Conservation (phyloP, 2,797 vertebrate genomes). For the Hozukius guyotensis region DNA sequence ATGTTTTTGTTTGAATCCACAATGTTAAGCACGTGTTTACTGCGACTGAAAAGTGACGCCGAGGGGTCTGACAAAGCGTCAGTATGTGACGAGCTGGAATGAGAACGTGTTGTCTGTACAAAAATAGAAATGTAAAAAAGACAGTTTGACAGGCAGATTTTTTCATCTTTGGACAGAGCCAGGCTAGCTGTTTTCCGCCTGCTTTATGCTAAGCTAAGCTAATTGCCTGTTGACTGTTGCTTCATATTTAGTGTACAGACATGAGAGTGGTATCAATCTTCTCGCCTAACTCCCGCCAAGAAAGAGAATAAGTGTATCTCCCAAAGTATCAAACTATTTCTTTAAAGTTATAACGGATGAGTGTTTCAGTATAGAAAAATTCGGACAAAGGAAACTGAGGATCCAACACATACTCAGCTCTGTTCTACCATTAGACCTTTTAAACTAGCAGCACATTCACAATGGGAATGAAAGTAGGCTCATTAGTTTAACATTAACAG, state of each 20-base stretch:
- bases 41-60: too few species aligned
- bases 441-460: constrained; percentile 30
- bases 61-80: too few species aligned
- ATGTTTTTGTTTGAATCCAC: too few species aligned
- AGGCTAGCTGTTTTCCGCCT: not conserved
- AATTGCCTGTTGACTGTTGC: not conserved
- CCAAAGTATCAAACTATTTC: not conserved
- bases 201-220: not conserved
- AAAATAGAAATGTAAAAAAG: not conserved
- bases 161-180: not conserved
- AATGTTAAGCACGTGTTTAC: too few species aligned
- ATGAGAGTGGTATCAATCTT: not conserved
- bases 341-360: not conserved
- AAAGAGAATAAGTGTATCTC: not conserved
- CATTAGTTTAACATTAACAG: constrained; percentile 82
- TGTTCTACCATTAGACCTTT: constrained; percentile 23
- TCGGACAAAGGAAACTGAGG: not conserved
- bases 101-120: not conserved
- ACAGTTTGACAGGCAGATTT: not conserved
- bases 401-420: constrained; percentile 1
- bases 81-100: not conserved
- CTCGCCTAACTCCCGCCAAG: not conserved
- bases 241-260: not conserved
- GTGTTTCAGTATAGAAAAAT: not conserved
- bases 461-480: constrained; percentile 57